A percentile compares a stretch with the other conserved stretches of the same genome.
These are phyloP conservation scores for Drosophila austrosaltans DNA, from an alignment of 2,888 invertebrate species.

Conservation along the genomic window DNA sequence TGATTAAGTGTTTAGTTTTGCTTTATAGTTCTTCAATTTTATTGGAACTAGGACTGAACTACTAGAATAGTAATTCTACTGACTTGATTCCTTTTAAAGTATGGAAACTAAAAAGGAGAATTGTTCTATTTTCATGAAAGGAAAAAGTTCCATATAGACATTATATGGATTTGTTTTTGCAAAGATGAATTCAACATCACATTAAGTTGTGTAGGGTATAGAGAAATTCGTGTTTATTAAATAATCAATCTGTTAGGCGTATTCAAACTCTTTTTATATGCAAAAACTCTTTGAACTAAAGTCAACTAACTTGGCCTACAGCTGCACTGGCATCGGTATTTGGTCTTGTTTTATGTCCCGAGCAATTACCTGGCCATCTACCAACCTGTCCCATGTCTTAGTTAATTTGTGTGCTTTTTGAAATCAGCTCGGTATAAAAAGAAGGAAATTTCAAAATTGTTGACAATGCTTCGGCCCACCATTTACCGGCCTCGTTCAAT, in stretches of 20 bases:
- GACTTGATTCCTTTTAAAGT: no score
- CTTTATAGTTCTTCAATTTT: no score
- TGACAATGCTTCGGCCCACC: neutral
- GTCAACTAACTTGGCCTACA: conserved; percentile 47
- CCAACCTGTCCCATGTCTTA: conserved; percentile 32
- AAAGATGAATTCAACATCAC: no score
- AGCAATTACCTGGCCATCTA: conserved; percentile 33
- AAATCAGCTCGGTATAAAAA: conserved; percentile 16
- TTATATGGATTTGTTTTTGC: no score
- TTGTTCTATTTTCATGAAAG: no score
- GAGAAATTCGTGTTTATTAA: neutral
- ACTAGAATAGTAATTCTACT: no score
- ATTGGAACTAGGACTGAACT: no score
- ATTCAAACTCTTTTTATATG: neutral
- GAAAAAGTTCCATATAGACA: no score
- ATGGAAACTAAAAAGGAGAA: no score
- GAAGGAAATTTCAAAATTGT: conserved; percentile 31
- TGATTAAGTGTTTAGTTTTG: no score
- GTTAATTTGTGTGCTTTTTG: conserved; percentile 52
- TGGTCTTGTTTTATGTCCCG: conserved; percentile 14
- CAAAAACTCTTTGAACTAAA: conserved; percentile 44
- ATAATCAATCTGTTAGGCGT: neutral
- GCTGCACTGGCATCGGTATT: conserved; percentile 26
- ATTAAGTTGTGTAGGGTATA: neutral
- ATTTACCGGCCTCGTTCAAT: conserved; percentile 35